Base-by-base conservation (phyloP, 2,888 invertebrate species). In the Amphimallon solstitiale region DNA sequence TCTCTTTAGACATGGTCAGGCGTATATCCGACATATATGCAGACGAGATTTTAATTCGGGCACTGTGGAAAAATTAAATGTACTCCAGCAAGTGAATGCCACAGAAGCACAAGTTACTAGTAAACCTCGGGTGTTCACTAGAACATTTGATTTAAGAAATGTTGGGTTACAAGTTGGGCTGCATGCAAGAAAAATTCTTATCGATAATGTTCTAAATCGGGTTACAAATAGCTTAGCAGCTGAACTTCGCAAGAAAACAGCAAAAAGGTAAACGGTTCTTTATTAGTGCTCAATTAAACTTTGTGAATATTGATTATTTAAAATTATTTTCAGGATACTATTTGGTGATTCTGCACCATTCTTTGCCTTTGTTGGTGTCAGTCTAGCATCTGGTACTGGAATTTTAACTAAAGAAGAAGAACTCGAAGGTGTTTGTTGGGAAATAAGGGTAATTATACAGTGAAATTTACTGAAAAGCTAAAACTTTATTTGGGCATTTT, bases 361-460 rank as follows among this genome's bases (percentile, higher is more conserved):
- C 74, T 90, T 92, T 76, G 91, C 92, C 4, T 79, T 92, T 14
- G 89, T 92, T 65, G 90, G 92, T 4, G 88, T 92, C 0, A 90
- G 90, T 64, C 80, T 92, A 72, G 91, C 91, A 7, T 89, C 91
- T 5, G 91, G 91, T 2, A 87, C 88, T 51, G 91, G 92, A 14
- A 87, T 92, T 66, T 78, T 93, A 21, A 91, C 91, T 0, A 90
- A 90, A 76, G 90, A 92, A 75, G 91, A 92, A 78, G 91, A 92
- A 82, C 79, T 91, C 29, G 92, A 92, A 81, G 90, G 90, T 43
- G 87, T 92, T 38, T 92, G 92, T 75, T 89, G 88, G 86, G 92
- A 92, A 84, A 92, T 93, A 68, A 83, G 91, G 68, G 91, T 88
- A 83, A 79, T 78, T 77, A 68, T 14, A n/a, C 9, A 7, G 23